Conservation (phyloP, 2,797 vertebrate species). For the Tachyglossus aculeatus region DNA sequence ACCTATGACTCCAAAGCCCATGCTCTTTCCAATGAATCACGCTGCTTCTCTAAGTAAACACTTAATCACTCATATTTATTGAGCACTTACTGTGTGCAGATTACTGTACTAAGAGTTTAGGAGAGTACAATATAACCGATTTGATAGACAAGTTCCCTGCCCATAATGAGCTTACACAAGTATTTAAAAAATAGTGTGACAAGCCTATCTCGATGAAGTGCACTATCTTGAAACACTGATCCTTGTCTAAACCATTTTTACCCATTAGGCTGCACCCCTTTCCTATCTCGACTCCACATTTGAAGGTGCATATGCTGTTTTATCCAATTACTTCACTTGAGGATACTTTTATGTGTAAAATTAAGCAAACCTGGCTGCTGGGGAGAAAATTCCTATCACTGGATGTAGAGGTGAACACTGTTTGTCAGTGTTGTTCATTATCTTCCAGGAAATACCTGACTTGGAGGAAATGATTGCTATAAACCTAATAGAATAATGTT, state of each 20-base stretch:
- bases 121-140: no score
- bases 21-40: no score
- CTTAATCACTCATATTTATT: no score
- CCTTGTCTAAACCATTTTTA: neutral
- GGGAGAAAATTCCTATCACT: neutral
- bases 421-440: neutral
- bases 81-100: no score
- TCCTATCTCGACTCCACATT: neutral
- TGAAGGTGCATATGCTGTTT: neutral
- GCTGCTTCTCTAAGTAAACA: no score
- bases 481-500: neutral
- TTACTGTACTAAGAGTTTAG: no score
- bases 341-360: neutral
- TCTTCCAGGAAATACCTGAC: neutral
- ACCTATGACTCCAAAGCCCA: no score
- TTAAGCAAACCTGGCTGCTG: neutral
- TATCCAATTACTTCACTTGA: constrained; percentile 1
- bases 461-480: neutral
- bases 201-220: neutral
- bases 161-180: no score
- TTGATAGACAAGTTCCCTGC: no score
- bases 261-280: neutral
- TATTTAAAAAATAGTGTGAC: no score
- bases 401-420: neutral
- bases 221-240: neutral